A percentile compares a stretch with the other conserved stretches of the same genome.
phyloP scores from a whole-genome alignment of 2,888 invertebrate genomes.

The Keiferia lycopersicella region DNA sequence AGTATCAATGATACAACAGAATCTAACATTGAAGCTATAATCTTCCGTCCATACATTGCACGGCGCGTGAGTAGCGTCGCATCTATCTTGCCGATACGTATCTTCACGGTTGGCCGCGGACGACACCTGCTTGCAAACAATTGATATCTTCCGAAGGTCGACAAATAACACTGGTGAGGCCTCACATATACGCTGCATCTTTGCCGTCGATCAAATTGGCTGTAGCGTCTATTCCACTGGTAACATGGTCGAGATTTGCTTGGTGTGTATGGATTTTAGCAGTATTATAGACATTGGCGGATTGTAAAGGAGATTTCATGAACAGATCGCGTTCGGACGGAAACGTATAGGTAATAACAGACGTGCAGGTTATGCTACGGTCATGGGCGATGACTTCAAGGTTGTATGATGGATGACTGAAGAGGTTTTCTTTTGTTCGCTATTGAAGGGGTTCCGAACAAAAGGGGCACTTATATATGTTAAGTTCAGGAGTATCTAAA shows the following conservation, averaged over 20 bases:
- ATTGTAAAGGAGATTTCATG: constrained; percentile 46
- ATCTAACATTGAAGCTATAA: constrained; percentile 2
- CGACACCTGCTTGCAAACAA: constrained; percentile 58
- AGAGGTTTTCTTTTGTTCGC: constrained; percentile 8
- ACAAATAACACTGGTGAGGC: constrained; percentile 55
- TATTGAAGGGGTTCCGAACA: constrained; percentile 1
- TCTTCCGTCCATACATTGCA: neutral
- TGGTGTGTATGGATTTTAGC: neutral
- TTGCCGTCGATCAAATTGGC: neutral
- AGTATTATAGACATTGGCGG: neutral
- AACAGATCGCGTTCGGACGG: constrained; percentile 58
- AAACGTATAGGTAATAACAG: constrained; percentile 39
- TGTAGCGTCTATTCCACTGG: neutral
- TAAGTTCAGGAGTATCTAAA: neutral
- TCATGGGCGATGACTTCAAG: constrained; percentile 24
- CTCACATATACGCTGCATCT: constrained; percentile 2
- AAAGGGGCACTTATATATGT: neutral
- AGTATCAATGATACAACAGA: neutral
- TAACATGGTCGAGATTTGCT: constrained; percentile 11
- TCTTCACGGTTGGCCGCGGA: constrained; percentile 51
- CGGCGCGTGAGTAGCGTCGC: constrained; percentile 37
- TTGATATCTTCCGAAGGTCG: constrained; percentile 78
- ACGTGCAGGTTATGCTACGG: constrained; percentile 23
- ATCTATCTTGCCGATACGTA: constrained; percentile 58
- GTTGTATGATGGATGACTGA: constrained; percentile 21